A percentile compares a stretch with the other conserved stretches of the same genome.
Evolutionary conservation across 2,888 invertebrate genomes (phyloP).

Genomic region (Andrena bucephala): DNA sequence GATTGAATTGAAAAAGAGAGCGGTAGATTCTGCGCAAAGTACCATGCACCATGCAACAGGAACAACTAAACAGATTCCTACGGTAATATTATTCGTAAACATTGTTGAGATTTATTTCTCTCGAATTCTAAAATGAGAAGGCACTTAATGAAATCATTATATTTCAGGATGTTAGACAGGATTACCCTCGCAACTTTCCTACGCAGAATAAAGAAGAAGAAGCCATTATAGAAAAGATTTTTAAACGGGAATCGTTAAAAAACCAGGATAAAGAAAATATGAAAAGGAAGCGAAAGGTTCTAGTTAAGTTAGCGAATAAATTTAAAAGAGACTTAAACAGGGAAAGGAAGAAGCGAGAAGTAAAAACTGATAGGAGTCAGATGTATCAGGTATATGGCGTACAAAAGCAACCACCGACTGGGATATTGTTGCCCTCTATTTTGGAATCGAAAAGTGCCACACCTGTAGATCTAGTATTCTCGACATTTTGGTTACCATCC

Average conservation of each 20-base stretch:
- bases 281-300: constrained; percentile 12
- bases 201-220: constrained; percentile 60
- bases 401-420: constrained; percentile 81
- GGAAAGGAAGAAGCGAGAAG: constrained; percentile 49
- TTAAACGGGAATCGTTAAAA: constrained; percentile 73
- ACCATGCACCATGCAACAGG: neutral
- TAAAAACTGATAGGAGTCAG: constrained; percentile 22
- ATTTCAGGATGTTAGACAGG: constrained; percentile 32
- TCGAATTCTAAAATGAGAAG: neutral
- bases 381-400: constrained; percentile 77
- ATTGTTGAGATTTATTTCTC: neutral
- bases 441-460: constrained; percentile 85
- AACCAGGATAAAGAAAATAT: constrained; percentile 51
- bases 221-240: constrained; percentile 68
- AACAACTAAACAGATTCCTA: neutral
- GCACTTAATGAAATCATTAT: neutral
- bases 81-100: constrained; percentile 4
- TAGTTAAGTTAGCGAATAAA: constrained; percentile 15
- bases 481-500: constrained; percentile 91
- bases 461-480: constrained; percentile 89
- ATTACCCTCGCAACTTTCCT: constrained; percentile 12
- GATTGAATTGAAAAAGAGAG: constrained; percentile 4
- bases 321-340: constrained; percentile 21
- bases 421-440: constrained; percentile 80
- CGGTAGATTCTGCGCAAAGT: neutral